phyloP scores from a whole-genome alignment of 1,140 invertebrate genomes.

The Limonius californicus region DNA sequence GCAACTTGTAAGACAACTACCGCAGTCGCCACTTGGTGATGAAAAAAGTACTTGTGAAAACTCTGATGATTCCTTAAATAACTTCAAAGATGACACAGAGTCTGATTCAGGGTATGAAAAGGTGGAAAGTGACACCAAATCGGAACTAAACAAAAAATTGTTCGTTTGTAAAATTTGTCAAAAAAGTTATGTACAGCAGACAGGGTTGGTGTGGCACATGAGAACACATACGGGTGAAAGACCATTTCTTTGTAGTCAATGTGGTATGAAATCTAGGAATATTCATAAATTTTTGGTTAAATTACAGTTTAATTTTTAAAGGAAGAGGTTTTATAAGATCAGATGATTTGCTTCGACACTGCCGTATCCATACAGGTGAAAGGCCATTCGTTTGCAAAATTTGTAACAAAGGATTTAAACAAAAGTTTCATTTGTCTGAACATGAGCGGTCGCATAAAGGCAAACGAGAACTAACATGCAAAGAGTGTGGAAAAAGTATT shows the following conservation, averaged over 20 bases:
- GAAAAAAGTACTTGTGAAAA: not conserved
- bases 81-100: too few species aligned
- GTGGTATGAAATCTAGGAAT: too few species aligned
- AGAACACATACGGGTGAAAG: conserved; percentile 56
- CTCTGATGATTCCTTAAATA: not conserved
- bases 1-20: too few species aligned
- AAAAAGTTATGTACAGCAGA: conserved; percentile 18
- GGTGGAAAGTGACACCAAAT: not conserved
- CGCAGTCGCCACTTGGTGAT: not conserved
- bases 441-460: conserved; percentile 49
- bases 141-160: not conserved
- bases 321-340: conserved; percentile 21
- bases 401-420: conserved; percentile 24
- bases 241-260: conserved; percentile 57
- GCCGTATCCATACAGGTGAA: conserved; percentile 26
- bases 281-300: too few species aligned
- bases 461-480: conserved; percentile 56
- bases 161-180: conserved; percentile 17
- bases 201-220: conserved; percentile 42
- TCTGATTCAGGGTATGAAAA: not conserved
- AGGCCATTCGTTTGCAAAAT: conserved; percentile 24
- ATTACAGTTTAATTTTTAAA: not conserved
- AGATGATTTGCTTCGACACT: conserved; percentile 20
- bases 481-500: conserved; percentile 55
- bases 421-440: conserved; percentile 37